phyloP scores from a whole-genome alignment of 2,113 vertebrate genomes.

The Prochilodus magdalenae region DNA sequence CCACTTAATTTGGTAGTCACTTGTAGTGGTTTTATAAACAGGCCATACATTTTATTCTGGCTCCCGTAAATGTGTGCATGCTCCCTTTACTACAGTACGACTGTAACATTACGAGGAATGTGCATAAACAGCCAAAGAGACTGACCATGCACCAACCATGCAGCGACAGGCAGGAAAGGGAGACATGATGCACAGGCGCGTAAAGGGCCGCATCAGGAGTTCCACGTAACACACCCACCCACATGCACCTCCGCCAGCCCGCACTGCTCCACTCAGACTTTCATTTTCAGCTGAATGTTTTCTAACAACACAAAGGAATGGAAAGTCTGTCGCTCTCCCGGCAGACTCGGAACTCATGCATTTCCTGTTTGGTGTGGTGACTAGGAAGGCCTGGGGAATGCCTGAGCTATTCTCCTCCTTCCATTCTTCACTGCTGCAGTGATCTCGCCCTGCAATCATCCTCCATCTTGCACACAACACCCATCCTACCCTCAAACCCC shows the following conservation, averaged over 20 bases:
- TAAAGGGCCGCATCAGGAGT: not conserved
- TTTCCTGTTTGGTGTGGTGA: slow-evolving; percentile 60
- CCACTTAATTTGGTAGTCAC: too few species aligned
- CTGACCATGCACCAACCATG: not conserved
- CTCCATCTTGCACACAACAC: slow-evolving; percentile 34
- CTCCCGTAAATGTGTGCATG: too few species aligned
- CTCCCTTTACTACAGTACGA: too few species aligned
- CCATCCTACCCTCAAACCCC: not conserved
- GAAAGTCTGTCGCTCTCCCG: slow-evolving; percentile 38
- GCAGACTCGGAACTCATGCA: slow-evolving; percentile 50
- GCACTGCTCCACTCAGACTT: not conserved
- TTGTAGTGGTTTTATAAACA: too few species aligned
- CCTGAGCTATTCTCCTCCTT: slow-evolving; percentile 48
- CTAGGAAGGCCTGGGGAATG: slow-evolving; percentile 54
- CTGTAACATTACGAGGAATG: too few species aligned
- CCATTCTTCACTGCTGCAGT: slow-evolving; percentile 32
- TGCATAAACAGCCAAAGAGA: too few species aligned
- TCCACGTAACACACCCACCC: not conserved
- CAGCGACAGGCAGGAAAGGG: slow-evolving; percentile 16
- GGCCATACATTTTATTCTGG: too few species aligned
- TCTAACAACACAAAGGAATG: slow-evolving; percentile 47
- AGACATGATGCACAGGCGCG: not conserved
- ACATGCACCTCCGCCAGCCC: not conserved
- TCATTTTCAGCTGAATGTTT: slow-evolving; percentile 30
- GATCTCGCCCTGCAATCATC: slow-evolving; percentile 23